phyloP scores from a whole-genome alignment of 2,888 invertebrate species.

The Macaria liturata region DNA sequence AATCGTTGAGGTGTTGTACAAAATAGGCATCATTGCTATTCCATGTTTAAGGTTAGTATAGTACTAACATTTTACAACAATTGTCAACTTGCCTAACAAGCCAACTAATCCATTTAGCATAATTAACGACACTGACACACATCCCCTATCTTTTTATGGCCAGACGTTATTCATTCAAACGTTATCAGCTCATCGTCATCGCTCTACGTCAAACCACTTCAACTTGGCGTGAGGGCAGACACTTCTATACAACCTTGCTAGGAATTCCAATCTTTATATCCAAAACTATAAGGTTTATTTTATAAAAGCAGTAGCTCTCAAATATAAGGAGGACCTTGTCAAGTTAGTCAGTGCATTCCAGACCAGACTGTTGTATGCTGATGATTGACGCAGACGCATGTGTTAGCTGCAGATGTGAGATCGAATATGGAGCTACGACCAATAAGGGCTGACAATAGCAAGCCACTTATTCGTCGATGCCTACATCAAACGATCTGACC shows the following conservation, averaged over 20 bases:
- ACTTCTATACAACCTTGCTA: neutral
- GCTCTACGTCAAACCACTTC: conserved; percentile 10
- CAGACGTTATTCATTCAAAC: conserved; percentile 14
- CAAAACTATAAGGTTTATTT: neutral
- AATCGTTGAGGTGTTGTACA: too few species aligned
- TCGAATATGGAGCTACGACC: conserved; percentile 18
- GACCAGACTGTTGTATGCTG: conserved; percentile 25
- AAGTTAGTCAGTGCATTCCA: conserved; percentile 19
- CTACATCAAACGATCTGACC: conserved; percentile 4
- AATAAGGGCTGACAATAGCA: conserved; percentile 30
- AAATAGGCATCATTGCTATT: too few species aligned
- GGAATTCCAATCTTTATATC: conserved; percentile 3
- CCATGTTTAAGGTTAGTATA: too few species aligned
- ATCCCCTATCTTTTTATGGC: conserved; percentile 18
- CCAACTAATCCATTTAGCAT: too few species aligned
- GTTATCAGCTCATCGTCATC: conserved; percentile 19
- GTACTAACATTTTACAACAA: too few species aligned
- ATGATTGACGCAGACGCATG: conserved; percentile 32
- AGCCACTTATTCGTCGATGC: conserved; percentile 6
- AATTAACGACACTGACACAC: conserved; percentile 9
- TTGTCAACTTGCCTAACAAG: too few species aligned
- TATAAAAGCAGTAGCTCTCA: neutral
- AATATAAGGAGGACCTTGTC: conserved; percentile 7
- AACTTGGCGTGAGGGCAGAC: conserved; percentile 3
- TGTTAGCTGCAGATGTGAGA: conserved; percentile 16